Conservation (phyloP, 2,888 invertebrate genomes). For the Sarcophaga caerulescens region DNA sequence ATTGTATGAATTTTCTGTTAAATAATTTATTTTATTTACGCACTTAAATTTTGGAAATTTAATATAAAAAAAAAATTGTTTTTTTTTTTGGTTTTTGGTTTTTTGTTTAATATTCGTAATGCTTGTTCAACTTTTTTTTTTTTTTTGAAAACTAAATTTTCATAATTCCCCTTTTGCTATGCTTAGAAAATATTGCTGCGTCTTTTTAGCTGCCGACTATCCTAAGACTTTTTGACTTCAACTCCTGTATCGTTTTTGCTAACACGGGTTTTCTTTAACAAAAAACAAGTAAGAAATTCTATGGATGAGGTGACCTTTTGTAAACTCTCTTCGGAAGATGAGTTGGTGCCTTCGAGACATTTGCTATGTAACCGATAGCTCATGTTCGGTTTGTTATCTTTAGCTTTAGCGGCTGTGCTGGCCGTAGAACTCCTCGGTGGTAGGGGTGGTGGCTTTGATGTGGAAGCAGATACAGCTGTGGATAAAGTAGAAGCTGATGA, state of each 20-base stretch:
- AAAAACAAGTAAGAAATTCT: constrained; percentile 79
- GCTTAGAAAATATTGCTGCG: constrained; percentile 70
- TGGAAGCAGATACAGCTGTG: constrained; percentile 51
- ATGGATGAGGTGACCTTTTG: constrained; percentile 79
- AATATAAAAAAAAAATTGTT: constrained; percentile 42
- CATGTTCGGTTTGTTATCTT: constrained; percentile 55
- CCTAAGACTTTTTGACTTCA: constrained; percentile 76
- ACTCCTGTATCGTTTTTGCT: constrained; percentile 62
- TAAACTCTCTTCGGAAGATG: constrained; percentile 79
- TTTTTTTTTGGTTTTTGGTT: too few relatives aligned
- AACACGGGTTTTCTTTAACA: constrained; percentile 78
- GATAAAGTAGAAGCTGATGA: constrained; percentile 45
- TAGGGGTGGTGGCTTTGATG: constrained; percentile 67
- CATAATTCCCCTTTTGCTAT: background rate
- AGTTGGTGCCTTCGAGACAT: constrained; percentile 72
- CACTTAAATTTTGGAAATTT: constrained; percentile 56
- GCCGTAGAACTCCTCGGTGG: constrained; percentile 60
- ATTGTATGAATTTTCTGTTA: background rate
- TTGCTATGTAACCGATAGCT: constrained; percentile 71
- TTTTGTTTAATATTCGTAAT: background rate
- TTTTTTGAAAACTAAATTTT: background rate
- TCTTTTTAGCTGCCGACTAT: constrained; percentile 72
- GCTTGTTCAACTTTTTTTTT: background rate
- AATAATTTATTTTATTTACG: constrained; percentile 27
- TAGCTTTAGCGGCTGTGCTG: constrained; percentile 54